A percentile compares a stretch with the other conserved stretches of the same genome.
These are phyloP conservation scores for Dicerorhinus sumatrensis DNA, from an alignment of 2,113 vertebrate genomes.

Conservation along the genomic window DNA sequence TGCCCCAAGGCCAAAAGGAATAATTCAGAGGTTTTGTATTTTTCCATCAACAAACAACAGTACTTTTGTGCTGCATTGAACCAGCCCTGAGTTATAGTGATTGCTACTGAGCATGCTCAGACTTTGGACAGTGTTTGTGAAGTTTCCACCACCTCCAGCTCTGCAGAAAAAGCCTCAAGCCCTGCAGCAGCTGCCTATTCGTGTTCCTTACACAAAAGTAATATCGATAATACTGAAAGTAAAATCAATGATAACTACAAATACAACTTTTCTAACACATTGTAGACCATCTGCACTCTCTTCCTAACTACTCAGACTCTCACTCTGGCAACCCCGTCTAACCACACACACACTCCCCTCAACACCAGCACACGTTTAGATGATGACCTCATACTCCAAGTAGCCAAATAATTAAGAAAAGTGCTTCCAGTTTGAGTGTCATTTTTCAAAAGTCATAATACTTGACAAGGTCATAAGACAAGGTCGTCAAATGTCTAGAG, in stretches of 20 bases:
- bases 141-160: background rate
- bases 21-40: slow-evolving; percentile 66
- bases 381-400: slow-evolving; percentile 64
- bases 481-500: slow-evolving; percentile 37
- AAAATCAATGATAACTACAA: slow-evolving; percentile 10
- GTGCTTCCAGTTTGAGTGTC: slow-evolving; percentile 20
- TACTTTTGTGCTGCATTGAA: slow-evolving; percentile 45
- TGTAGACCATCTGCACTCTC: background rate
- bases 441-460: slow-evolving; percentile 66
- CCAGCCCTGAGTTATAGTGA: background rate
- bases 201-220: slow-evolving; percentile 17
- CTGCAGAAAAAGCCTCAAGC: slow-evolving; percentile 16
- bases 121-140: background rate
- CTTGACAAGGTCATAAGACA: slow-evolving; percentile 60
- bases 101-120: slow-evolving; percentile 27
- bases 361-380: background rate
- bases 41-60: slow-evolving; percentile 65
- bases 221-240: background rate
- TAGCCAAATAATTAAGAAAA: slow-evolving; percentile 54
- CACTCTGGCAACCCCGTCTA: background rate
- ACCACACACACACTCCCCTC: background rate
- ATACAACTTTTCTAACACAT: background rate
- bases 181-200: background rate
- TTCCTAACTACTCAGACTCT: background rate
- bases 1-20: background rate